Percentiles rank a stretch among this genome's conserved stretches.
phyloP scores from a whole-genome alignment of 2,113 vertebrate genomes.

The Rutilus rutilus region DNA sequence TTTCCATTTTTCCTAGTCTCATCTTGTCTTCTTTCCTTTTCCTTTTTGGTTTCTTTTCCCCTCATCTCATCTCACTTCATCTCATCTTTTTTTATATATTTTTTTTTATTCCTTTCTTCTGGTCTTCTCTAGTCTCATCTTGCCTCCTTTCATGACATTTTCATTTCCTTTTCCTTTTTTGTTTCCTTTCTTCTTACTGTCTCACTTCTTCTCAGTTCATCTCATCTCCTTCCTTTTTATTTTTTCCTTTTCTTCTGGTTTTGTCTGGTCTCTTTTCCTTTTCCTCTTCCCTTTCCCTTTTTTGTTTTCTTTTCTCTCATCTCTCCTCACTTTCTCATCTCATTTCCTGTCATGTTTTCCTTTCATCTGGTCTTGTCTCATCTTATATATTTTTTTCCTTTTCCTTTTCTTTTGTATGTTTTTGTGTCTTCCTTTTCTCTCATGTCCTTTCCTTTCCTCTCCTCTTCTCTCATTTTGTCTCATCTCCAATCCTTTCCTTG shows the following conservation, averaged over 20 bases:
- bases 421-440: neutral
- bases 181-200: neutral
- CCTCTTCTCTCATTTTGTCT: neutral
- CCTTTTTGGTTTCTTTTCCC: neutral
- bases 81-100: neutral
- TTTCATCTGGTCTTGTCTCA: neutral
- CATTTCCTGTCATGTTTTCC: neutral
- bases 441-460: neutral
- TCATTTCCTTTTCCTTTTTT: slow-evolving; percentile 18
- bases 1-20: neutral
- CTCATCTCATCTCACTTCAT: neutral
- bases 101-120: slow-evolving; percentile 2
- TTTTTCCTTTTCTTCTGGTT: neutral
- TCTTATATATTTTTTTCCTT: neutral
- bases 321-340: neutral
- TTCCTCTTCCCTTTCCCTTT: neutral
- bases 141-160: neutral
- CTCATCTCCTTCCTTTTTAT: too few species aligned
- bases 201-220: neutral
- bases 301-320: neutral
- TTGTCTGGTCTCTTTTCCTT: neutral
- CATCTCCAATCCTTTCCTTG: neutral
- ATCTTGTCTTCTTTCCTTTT: neutral
- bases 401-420: neutral
- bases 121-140: neutral